Conservation (phyloP, 2,797 vertebrate species). For the Muscicapa striata region DNA sequence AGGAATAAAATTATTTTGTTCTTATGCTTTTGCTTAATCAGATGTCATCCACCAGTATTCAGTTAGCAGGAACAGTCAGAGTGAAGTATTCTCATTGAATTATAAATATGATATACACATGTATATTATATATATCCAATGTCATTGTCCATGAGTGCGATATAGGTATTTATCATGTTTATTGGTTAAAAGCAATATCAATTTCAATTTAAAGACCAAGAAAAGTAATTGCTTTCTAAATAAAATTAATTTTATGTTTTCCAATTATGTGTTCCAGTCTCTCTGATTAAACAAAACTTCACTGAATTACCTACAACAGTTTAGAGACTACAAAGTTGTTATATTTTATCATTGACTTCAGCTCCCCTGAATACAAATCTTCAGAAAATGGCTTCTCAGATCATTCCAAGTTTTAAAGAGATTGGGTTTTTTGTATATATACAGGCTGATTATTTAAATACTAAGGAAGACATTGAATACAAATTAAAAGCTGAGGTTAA, state of each 20-base stretch:
- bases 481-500: conserved; percentile 19
- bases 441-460: background rate
- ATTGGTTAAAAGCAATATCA: background rate
- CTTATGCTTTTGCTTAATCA: background rate
- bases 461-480: background rate
- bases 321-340: background rate
- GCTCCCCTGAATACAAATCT: background rate
- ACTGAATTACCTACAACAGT: background rate
- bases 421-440: background rate
- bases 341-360: background rate
- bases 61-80: background rate
- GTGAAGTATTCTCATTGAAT: background rate
- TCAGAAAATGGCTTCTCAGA: background rate
- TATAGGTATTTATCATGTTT: background rate
- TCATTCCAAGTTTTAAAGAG: background rate
- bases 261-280: background rate
- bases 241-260: background rate
- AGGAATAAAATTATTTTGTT: background rate
- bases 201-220: background rate
- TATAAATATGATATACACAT: background rate
- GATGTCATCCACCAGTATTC: background rate
- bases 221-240: background rate
- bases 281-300: background rate
- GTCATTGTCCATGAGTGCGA: background rate
- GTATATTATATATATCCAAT: background rate